Percentiles rank a stretch among this genome's conserved stretches.
phyloP scores from a whole-genome alignment of 2,113 vertebrate species.

The Psilopsiagon aymara region DNA sequence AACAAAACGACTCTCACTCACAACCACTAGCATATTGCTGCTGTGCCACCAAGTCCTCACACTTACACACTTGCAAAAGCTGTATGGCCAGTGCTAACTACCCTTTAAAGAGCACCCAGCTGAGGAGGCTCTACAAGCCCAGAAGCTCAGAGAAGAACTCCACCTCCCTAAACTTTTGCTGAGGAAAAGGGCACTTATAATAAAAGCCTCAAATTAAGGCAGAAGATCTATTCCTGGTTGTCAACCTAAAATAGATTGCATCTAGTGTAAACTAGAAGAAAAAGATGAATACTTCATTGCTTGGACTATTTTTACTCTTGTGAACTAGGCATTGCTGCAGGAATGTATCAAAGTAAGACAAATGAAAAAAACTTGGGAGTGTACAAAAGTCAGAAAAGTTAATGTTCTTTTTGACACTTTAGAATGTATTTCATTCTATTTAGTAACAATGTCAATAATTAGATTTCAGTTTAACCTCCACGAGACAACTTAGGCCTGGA shows the following conservation, averaged over 20 bases:
- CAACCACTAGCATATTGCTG: neutral
- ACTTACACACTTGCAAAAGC: neutral
- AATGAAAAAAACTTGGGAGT: neutral
- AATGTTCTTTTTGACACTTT: neutral
- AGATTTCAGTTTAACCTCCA: neutral
- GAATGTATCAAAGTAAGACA: neutral
- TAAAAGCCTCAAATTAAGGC: neutral
- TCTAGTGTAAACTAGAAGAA: neutral
- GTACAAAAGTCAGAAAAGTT: neutral
- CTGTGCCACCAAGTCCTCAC: neutral
- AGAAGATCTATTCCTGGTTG: neutral
- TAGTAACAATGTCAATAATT: neutral
- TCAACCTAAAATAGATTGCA: neutral
- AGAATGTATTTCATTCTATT: neutral
- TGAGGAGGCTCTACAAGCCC: neutral
- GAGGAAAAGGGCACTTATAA: neutral
- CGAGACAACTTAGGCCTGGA: neutral
- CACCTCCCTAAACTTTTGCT: neutral
- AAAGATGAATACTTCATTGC: neutral
- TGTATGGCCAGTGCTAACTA: neutral
- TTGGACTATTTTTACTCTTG: neutral
- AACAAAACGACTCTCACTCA: neutral
- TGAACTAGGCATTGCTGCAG: neutral
- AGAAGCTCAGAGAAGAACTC: neutral
- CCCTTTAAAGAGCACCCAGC: neutral